phyloP scores from a whole-genome alignment of 2,888 invertebrate species.

The Drosophila neonasuta region DNA sequence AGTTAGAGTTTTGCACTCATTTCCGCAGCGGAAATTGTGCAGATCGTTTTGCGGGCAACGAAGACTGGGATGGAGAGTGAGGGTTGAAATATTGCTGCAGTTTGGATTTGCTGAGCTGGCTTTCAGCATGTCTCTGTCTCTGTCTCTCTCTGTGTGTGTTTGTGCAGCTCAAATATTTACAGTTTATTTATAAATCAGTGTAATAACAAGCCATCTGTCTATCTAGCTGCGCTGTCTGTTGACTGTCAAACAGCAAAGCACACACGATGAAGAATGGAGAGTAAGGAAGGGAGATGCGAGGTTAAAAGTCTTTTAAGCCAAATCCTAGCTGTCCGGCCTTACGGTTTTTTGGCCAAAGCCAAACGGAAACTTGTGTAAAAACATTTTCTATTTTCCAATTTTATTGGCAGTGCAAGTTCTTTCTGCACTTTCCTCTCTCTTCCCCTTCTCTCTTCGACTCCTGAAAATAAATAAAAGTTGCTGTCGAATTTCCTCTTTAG shows the following conservation, averaged over 20 bases:
- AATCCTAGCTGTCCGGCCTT: slow-evolving; percentile 55
- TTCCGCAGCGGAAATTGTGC: slow-evolving; percentile 55
- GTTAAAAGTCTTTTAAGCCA: slow-evolving; percentile 31
- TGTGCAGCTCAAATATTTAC: slow-evolving; percentile 69
- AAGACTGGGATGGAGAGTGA: neutral
- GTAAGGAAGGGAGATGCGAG: neutral
- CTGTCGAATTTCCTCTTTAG: slow-evolving; percentile 54
- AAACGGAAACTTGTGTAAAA: slow-evolving; percentile 57
- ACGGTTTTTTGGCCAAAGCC: slow-evolving; percentile 30
- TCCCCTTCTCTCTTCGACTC: neutral
- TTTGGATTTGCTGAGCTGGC: slow-evolving; percentile 33
- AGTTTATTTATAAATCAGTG: slow-evolving; percentile 77
- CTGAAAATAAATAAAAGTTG: slow-evolving; percentile 70
- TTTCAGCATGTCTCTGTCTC: slow-evolving; percentile 25
- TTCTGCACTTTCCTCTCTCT: no score
- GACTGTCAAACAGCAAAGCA: slow-evolving; percentile 53
- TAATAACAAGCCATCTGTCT: slow-evolving; percentile 74
- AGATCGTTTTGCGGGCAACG: slow-evolving; percentile 41
- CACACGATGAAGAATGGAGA: neutral
- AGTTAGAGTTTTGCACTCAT: slow-evolving; percentile 29
- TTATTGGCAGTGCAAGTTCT: slow-evolving; percentile 65
- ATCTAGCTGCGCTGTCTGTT: slow-evolving; percentile 52
- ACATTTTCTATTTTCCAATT: slow-evolving; percentile 75
- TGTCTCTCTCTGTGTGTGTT: slow-evolving; percentile 21
- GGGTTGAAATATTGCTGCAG: slow-evolving; percentile 4